A percentile compares a stretch with the other conserved stretches of the same genome.
Conservation (phyloP, 1,140 invertebrate genomes). For the Oscheius sp. region DNA sequence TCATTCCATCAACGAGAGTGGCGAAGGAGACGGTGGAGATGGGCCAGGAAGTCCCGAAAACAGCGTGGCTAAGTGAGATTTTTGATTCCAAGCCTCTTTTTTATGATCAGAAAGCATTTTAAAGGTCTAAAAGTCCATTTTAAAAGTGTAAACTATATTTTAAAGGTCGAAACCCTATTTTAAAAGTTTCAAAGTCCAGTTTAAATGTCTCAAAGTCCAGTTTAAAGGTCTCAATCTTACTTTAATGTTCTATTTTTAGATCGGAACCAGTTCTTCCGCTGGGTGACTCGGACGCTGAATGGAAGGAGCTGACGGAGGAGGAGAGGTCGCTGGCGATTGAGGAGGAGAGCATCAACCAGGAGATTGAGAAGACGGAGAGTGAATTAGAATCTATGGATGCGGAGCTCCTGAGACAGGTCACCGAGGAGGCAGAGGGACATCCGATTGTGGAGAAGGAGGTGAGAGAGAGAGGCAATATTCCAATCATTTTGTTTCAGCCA, state of each 20-base stretch:
- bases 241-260: not conserved
- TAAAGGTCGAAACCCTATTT: not conserved
- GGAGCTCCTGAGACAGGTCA: constrained; percentile 40
- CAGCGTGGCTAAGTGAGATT: not conserved
- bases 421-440: not conserved
- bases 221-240: not conserved
- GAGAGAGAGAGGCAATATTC: too few species aligned
- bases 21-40: not conserved
- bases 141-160: not conserved
- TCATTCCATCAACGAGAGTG: not conserved
- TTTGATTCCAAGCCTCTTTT: not conserved
- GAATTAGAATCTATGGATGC: constrained; percentile 42
- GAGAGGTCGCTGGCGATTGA: constrained; percentile 50
- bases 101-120: not conserved
- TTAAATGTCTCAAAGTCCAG: not conserved
- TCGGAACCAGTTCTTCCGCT: constrained; percentile 2
- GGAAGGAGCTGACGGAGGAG: constrained; percentile 53
- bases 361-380: constrained; percentile 47
- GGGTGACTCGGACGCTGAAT: constrained; percentile 36
- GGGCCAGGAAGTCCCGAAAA: not conserved
- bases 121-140: too few species aligned
- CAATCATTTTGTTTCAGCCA: too few species aligned
- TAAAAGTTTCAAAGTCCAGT: not conserved
- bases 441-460: not conserved
- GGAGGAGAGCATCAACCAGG: constrained; percentile 51